Evolutionary conservation across 2,113 vertebrate species (phyloP), one percentile per base, ranked within the genome.

Genomic region (Bubo bubo): DNA sequence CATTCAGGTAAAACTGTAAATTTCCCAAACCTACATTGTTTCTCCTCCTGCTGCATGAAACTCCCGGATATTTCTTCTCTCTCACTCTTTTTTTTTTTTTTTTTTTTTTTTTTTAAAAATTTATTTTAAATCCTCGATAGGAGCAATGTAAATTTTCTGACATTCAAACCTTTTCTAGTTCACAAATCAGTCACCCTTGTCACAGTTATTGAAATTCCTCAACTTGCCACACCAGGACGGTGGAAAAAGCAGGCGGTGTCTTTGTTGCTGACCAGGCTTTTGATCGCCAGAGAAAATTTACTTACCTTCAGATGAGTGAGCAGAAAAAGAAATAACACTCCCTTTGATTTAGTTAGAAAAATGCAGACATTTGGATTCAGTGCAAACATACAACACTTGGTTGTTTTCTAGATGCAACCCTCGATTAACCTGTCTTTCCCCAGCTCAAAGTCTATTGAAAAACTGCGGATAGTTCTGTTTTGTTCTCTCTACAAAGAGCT

Each of bases 261-360:
- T 98, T 99, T 99, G 98, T 99, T 98, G 98, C 98, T 98, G 98
- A 98, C 97, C 98, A 98, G 97, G 98, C 98, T 98, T 98, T 98
- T 98, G 98, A 98, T 98, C 98, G 98, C 98, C 98, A 98, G 98
- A 98, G 98, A 99, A 98, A 99, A 99, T 98, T 98, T 98, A 99
- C 98, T 98, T 99, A 98, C 98, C 98, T 98, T 98, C 98, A 99
- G 98, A 98, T 99, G 98, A 99, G 98, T 99, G 98, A 98, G 97
- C 98, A 99, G 98, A 98, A 98, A 98, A 98, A 98, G 98, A 98
- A 98, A 98, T 98, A 98, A 98, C 98, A 98, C 98, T 98, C 98
- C 98, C 98, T 98, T 98, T 98, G 98, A 98, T 98, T 98, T 98
- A 98, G 98, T 98, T 98, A 98, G 98, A 97, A 98, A 99, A 98